Evolutionary conservation across 2,113 vertebrate species (phyloP).

Genomic region (Urocynchramus pylzowi): DNA sequence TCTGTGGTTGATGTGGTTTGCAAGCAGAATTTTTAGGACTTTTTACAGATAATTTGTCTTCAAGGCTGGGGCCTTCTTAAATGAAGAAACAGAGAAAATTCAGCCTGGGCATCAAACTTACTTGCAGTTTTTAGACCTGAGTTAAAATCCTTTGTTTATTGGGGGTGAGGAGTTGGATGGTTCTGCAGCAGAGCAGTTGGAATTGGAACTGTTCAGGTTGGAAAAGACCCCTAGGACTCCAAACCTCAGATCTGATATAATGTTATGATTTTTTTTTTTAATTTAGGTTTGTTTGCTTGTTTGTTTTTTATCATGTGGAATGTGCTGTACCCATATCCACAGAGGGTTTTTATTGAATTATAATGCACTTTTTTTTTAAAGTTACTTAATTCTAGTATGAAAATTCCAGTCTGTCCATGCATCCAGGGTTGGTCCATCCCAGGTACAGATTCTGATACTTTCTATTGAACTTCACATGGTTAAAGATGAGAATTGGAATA

Average conservation of each 20-base stretch:
- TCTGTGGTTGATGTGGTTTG: neutral
- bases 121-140: neutral
- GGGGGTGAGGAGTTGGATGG: neutral
- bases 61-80: neutral
- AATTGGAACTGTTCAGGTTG: neutral
- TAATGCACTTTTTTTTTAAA: accelerated
- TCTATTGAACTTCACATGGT: neutral
- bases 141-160: accelerated
- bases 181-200: neutral
- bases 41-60: neutral
- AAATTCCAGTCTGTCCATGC: neutral
- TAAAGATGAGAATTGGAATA: neutral
- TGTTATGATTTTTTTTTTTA: accelerated
- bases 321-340: neutral
- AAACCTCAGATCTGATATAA: neutral
- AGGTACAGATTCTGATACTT: neutral
- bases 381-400: neutral
- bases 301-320: neutral
- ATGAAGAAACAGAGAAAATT: neutral
- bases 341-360: neutral
- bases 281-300: neutral
- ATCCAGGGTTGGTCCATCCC: neutral
- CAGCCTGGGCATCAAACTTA: neutral
- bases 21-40: neutral
- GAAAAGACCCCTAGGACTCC: neutral